Percentiles rank a stretch among this genome's conserved stretches.
These are phyloP conservation scores for Camponotus floridanus DNA, from an alignment of 1,140 invertebrate genomes.

Conservation along the genomic window DNA sequence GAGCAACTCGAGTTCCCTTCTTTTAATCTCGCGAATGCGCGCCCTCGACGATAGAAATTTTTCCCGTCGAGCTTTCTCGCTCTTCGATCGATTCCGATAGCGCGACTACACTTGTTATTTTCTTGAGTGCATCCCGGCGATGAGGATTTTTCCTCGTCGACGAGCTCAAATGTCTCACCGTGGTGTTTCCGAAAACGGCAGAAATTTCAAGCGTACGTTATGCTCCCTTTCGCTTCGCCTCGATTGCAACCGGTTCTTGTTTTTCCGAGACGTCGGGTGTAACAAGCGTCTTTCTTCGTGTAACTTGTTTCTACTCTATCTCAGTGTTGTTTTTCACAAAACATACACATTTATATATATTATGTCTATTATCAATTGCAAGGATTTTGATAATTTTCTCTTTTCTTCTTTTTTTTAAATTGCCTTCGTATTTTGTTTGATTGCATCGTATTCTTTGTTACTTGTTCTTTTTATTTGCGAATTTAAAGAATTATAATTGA, in stretches of 20 bases:
- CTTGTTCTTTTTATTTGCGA: too few relatives aligned
- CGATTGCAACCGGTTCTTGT: background rate
- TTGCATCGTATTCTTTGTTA: too few relatives aligned
- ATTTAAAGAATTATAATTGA: too few relatives aligned
- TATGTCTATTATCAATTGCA: too few relatives aligned
- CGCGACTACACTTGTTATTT: constrained; percentile 49
- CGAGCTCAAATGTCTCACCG: background rate
- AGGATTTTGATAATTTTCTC: background rate
- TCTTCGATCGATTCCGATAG: background rate
- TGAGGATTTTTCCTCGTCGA: constrained; percentile 9
- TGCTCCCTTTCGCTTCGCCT: background rate
- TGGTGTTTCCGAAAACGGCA: background rate
- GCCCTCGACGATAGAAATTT: constrained; percentile 28
- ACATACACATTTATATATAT: background rate
- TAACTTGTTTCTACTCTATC: background rate
- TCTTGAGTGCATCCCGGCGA: constrained; percentile 41
- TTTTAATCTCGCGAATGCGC: constrained; percentile 33
- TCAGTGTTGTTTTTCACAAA: background rate
- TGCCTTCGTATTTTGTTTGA: too few relatives aligned
- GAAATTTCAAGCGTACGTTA: constrained; percentile 1
- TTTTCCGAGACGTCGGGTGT: background rate
- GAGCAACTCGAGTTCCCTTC: background rate
- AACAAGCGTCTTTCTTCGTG: background rate
- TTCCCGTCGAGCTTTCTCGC: background rate
- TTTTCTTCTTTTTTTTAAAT: too few relatives aligned